A percentile compares a stretch with the other conserved stretches of the same genome.
Evolutionary conservation across 2,888 invertebrate genomes (phyloP).

Genomic region (Chloroclystis v-ata): DNA sequence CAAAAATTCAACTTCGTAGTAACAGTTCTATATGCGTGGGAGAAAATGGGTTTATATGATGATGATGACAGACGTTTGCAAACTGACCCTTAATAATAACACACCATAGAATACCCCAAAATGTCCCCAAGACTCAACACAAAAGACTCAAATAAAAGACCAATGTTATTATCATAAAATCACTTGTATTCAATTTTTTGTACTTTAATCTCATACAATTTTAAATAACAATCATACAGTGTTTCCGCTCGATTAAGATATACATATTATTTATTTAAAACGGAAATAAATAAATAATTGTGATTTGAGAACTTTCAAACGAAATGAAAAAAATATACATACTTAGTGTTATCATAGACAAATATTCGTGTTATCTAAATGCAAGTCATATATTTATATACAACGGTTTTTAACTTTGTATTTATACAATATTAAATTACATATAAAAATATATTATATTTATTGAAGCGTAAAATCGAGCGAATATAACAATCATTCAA

Average conservation of each 20-base stretch:
- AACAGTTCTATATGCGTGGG: no score
- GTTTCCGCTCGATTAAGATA: constrained; percentile 28
- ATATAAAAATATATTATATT: background rate
- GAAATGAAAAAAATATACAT: no score
- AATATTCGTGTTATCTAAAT: constrained; percentile 15
- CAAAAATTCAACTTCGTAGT: no score
- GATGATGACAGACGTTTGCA: no score
- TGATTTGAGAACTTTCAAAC: no score
- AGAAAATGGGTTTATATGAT: no score
- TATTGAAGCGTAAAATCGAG: constrained; percentile 34
- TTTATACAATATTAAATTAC: no score
- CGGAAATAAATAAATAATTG: no score
- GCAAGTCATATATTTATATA: background rate
- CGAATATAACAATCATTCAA: constrained; percentile 36
- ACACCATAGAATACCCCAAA: background rate
- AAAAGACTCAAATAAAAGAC: constrained; percentile 54
- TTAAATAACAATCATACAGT: constrained; percentile 64
- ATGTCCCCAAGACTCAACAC: background rate
- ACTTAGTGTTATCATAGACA: no score
- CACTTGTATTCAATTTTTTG: constrained; percentile 65
- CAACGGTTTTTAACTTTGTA: no score
- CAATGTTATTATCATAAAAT: constrained; percentile 58
- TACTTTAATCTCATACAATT: constrained; percentile 73
- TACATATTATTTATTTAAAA: no score
- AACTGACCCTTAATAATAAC: background rate